Base-by-base conservation (phyloP, 2,113 vertebrate genomes). In the Cavia aperea region DNA sequence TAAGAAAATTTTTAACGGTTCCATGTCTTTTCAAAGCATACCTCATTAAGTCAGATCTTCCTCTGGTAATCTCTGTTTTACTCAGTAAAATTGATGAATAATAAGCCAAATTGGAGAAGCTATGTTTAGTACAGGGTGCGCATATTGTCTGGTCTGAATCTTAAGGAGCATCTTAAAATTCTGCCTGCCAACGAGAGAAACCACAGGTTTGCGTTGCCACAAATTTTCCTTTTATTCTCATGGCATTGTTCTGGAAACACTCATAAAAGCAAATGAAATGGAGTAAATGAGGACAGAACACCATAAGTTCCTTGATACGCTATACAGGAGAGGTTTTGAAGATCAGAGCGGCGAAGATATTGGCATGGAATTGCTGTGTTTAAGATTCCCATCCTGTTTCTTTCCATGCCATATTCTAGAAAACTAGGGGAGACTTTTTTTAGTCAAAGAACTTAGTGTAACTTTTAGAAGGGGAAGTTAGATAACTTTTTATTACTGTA, bases 91-190 rank as follows among this genome's bases (percentile, higher is more conserved):
- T 1, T 33, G 6, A 31, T 66, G 33, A 66, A 49, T 87, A 29
- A 73, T 5, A 16, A n/a, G 65, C 13, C 29, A 33, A 54, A 81
- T 4, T 21, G 31, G 39, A 60, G 31, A 11, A 56, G 5, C 1
- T 49, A 23, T n/a, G 21, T 89, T 9, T 31, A 56, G 36, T 21
- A 15, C 24, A 72, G 56, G 11, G 2, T 19, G 14, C 23, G 29
- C 3, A 26, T 23, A 21, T 1, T 12, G 54, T 15, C 43, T 15
- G 1, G 2, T 9, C 4, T 54, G 16, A 4, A 2, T 89, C 15
- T 36, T 33, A 24, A 78, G 21, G 36, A 13, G 4, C 10, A 31
- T 39, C 1, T 77, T 51, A 78, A 18, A 68, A 49, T 58, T 15
- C 49, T 78, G 18, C 56, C 26, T 15, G 29, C 31, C 43, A 26